phyloP scores from a whole-genome alignment of 2,888 invertebrate species.

The Pomacea canaliculata region DNA sequence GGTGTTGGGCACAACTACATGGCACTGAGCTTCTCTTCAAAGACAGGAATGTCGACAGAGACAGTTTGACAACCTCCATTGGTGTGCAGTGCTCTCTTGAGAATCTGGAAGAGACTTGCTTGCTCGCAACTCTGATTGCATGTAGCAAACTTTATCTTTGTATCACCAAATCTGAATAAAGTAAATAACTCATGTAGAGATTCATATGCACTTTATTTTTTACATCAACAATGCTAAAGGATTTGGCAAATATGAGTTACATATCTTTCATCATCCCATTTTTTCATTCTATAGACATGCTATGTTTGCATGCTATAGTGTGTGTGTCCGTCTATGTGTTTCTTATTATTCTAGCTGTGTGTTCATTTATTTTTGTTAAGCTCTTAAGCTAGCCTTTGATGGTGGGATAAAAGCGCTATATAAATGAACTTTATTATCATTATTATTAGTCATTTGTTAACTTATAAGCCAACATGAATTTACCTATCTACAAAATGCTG shows the following conservation, averaged over 20 bases:
- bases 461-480: slow-evolving; percentile 5
- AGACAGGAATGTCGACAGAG: slow-evolving; percentile 34
- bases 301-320: too few relatives aligned
- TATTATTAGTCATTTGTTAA: neutral
- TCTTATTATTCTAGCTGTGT: too few relatives aligned
- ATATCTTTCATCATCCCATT: neutral
- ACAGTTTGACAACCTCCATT: slow-evolving; percentile 28
- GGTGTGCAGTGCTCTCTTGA: slow-evolving; percentile 20
- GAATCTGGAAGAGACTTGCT: slow-evolving; percentile 23
- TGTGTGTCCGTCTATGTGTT: too few relatives aligned
- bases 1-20: slow-evolving; percentile 17
- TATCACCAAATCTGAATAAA: slow-evolving; percentile 48
- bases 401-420: too few relatives aligned
- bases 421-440: neutral
- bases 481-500: slow-evolving; percentile 44
- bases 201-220: neutral
- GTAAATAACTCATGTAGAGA: neutral
- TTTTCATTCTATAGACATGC: too few relatives aligned
- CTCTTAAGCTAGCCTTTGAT: too few relatives aligned
- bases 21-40: slow-evolving; percentile 36
- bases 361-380: too few relatives aligned
- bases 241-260: neutral
- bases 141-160: slow-evolving; percentile 46
- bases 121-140: slow-evolving; percentile 39
- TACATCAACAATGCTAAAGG: neutral